Conservation (phyloP, 2,888 invertebrate genomes). For the Scaptomyza parva region DNA sequence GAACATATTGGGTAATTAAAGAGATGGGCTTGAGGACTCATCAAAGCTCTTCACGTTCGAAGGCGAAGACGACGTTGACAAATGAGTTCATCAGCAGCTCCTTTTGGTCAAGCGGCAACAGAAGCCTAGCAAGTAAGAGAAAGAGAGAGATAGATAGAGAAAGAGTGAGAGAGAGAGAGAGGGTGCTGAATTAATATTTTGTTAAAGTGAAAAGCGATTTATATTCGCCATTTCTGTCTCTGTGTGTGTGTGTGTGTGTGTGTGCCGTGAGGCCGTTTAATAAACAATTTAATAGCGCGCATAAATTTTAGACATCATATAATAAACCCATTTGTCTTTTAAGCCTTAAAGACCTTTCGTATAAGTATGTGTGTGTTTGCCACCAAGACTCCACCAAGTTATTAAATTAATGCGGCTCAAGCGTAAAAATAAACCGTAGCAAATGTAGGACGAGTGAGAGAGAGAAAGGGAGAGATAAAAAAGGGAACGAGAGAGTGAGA, state of each 20-base stretch:
- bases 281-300: slow-evolving; percentile 78
- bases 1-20: slow-evolving; percentile 75
- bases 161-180: not conserved
- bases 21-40: slow-evolving; percentile 59
- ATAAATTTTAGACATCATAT: slow-evolving; percentile 76
- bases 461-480: slow-evolving; percentile 18
- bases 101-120: slow-evolving; percentile 26
- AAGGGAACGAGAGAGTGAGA: slow-evolving; percentile 25
- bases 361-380: slow-evolving; percentile 43
- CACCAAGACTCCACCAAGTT: slow-evolving; percentile 47
- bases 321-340: slow-evolving; percentile 76
- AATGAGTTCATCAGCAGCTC: slow-evolving; percentile 78
- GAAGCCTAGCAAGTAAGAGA: slow-evolving; percentile 7
- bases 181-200: slow-evolving; percentile 52
- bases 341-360: slow-evolving; percentile 38
- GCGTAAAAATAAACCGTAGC: slow-evolving; percentile 78
- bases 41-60: slow-evolving; percentile 26
- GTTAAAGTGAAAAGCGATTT: slow-evolving; percentile 75
- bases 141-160: not conserved
- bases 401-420: slow-evolving; percentile 75
- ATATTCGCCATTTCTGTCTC: slow-evolving; percentile 73
- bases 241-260: too few relatives aligned
- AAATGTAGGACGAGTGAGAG: slow-evolving; percentile 60
- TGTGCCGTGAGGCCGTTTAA: slow-evolving; percentile 67
- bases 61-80: slow-evolving; percentile 64